Base-by-base conservation (phyloP, 1,140 invertebrate species). In the Hylaeus anthracinus region DNA sequence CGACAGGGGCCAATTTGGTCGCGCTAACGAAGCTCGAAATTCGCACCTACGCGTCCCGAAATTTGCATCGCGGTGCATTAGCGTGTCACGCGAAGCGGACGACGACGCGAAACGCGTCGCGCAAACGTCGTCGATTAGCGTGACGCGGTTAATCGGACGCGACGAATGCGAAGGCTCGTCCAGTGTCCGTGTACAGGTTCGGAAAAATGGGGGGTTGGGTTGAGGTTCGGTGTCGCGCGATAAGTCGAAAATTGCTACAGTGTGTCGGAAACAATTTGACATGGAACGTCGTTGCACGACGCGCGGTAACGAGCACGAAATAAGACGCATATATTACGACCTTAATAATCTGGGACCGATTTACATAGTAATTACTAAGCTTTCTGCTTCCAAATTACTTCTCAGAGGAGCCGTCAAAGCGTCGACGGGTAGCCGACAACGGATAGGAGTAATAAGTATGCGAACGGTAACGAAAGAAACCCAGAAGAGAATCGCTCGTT, bases 301-400 rank as follows among this genome's bases (percentile, higher is more conserved):
- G 15, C 56, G 41, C 60, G 66, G 72, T 79, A 86, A 86, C 84
- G 65, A 86, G 84, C 79, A 69, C 75, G 67, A 77, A 86, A 80
- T 83, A 86, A 86, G 84, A 83, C 84, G 85, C 84, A 86, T 86
- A 86, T 56, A 76, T 86, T 86, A 86, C 39, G 60, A 80, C 84
- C 69, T 84, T 87, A 87, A 86, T 87, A 88, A 82, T 82, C 61
- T 3, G 39, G 26, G 56, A 37, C 72, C 83, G 71, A 88, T 88
- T 88, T 88, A 83, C 86, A 88, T 88, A 79, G 86, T 88, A 88
- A 88, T 88, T 88, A 81, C 72, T 75, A 85, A 87, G 82, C 80
- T 85, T 83, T 83, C 86, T 75, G 83, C 60, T 51, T 71, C 86
- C 85, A 88, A 88, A 85, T 87, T 88, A 83, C 79, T 71, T 81